These are phyloP conservation scores for Gryon sp. DNA, from an alignment of 1,140 invertebrate species.

Conservation along the genomic window DNA sequence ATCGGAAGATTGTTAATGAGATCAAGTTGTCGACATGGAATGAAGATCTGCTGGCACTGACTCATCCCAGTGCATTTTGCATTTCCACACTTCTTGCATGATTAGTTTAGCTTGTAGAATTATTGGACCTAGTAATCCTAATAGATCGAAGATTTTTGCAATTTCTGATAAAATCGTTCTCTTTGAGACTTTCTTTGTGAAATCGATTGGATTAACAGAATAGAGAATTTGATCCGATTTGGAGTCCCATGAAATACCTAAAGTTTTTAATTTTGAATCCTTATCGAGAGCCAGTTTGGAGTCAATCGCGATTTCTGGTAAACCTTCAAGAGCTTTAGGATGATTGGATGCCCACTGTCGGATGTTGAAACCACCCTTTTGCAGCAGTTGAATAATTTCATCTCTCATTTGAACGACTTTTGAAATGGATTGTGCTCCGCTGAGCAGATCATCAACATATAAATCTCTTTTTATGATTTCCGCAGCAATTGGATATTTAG, in stretches of 20 bases:
- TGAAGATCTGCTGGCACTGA: too few relatives aligned
- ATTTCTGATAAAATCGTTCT: conserved; percentile 29
- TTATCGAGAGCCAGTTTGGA: neutral
- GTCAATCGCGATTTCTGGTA: neutral
- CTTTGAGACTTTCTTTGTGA: conserved; percentile 11
- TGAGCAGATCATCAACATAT: conserved; percentile 63
- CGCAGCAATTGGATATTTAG: neutral
- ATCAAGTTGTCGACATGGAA: neutral
- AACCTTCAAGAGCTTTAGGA: neutral
- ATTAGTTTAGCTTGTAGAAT: conserved; percentile 66
- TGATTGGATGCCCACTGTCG: conserved; percentile 68
- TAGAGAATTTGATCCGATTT: neutral
- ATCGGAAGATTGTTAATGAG: neutral
- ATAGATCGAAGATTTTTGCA: conserved; percentile 44
- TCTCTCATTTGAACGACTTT: neutral
- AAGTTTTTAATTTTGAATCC: conserved; percentile 1
- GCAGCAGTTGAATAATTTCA: conserved; percentile 56
- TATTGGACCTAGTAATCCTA: conserved; percentile 32
- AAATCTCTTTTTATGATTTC: conserved; percentile 71
- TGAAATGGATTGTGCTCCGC: conserved; percentile 42
- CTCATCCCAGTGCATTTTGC: conserved; percentile 70
- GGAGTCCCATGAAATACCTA: conserved; percentile 4
- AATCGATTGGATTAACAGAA: neutral
- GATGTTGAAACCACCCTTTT: conserved; percentile 64
- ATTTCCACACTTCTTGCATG: conserved; percentile 68